phyloP scores from a whole-genome alignment of 2,888 invertebrate genomes.

The Abrostola tripartita region DNA sequence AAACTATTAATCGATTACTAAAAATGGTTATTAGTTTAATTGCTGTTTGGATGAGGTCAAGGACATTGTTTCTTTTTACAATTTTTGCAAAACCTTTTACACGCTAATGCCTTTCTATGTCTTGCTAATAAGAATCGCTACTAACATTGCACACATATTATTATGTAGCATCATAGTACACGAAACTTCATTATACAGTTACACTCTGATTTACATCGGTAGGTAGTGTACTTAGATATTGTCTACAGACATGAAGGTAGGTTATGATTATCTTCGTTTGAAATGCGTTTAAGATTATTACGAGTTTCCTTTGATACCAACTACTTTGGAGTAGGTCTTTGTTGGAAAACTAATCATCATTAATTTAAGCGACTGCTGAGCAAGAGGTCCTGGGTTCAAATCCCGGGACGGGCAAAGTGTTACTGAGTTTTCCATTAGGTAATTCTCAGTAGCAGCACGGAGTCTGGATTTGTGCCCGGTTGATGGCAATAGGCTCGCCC shows the following conservation, averaged over 20 bases:
- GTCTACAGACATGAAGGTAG: constrained; percentile 26
- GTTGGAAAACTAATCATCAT: no score
- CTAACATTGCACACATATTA: constrained; percentile 46
- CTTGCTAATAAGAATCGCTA: constrained; percentile 38
- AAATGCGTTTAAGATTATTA: neutral
- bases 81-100: constrained; percentile 1
- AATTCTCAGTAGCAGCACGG: no score
- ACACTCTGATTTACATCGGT: constrained; percentile 65
- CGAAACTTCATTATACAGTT: constrained; percentile 64
- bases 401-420: no score
- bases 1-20: no score
- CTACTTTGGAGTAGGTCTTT: no score
- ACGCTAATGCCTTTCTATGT: constrained; percentile 21
- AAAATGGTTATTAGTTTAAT: no score
- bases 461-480: no score
- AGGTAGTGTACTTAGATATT: constrained; percentile 19
- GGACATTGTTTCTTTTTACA: neutral
- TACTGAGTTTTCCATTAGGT: no score
- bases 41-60: neutral
- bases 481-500: no score
- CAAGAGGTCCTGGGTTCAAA: no score
- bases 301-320: neutral
- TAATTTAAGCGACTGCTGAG: no score
- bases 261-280: constrained; percentile 15
- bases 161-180: constrained; percentile 21